These are phyloP conservation scores for Eristalis tenax DNA, from an alignment of 2,888 invertebrate genomes.

Conservation along the genomic window DNA sequence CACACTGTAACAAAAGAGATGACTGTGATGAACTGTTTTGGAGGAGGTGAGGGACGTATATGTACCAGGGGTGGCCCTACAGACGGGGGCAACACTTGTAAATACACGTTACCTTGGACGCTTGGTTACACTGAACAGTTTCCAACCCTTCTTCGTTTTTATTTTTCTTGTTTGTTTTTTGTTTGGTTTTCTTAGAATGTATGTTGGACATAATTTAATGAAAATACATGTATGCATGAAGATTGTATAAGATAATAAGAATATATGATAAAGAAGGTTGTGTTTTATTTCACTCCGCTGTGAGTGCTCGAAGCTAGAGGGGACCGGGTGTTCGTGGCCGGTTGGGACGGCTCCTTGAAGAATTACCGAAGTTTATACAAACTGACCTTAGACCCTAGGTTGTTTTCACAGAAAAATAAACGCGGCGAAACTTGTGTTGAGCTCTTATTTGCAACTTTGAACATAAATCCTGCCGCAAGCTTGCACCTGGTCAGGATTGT, in stretches of 20 bases:
- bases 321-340: too few species aligned
- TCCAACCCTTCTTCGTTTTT: background rate
- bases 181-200: background rate
- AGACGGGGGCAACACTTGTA: background rate
- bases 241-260: background rate
- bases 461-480: too few species aligned
- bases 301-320: background rate
- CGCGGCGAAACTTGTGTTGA: too few species aligned
- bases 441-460: too few species aligned
- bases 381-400: too few species aligned
- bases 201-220: background rate
- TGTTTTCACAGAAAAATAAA: too few species aligned
- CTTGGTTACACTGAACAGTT: conserved; percentile 21
- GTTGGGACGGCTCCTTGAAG: too few species aligned
- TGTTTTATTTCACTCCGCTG: background rate
- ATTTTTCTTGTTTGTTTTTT: background rate
- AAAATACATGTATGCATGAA: background rate
- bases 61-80: background rate
- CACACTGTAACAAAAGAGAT: conserved; percentile 15
- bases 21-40: conserved; percentile 57
- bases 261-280: background rate
- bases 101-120: conserved; percentile 5
- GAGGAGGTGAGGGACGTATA: background rate
- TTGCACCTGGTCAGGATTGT: too few species aligned
- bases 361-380: too few species aligned